Evolutionary conservation across 2,888 invertebrate species (phyloP).

Genomic region (Eristalinus aeneus): DNA sequence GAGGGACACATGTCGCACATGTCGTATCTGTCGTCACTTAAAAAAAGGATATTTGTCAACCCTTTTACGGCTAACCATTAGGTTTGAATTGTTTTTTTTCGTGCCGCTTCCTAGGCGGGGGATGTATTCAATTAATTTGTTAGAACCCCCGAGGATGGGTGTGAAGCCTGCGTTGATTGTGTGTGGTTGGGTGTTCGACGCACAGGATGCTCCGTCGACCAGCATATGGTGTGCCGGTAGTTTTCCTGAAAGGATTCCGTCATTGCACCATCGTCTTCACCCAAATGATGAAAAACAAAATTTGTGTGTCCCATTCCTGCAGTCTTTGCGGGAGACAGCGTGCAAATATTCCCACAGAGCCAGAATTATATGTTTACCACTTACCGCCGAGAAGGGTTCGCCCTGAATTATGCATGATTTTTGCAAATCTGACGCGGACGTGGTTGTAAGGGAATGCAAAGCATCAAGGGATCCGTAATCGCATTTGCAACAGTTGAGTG

Average conservation of each 20-base stretch:
- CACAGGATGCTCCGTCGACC: slow-evolving; percentile 41
- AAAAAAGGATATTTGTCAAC: slow-evolving; percentile 58
- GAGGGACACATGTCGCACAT: slow-evolving; percentile 69
- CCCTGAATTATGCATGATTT: slow-evolving; percentile 62
- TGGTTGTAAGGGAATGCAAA: neutral
- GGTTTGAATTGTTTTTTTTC: slow-evolving; percentile 8
- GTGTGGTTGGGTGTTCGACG: slow-evolving; percentile 16
- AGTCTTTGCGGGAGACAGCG: neutral
- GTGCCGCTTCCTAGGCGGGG: slow-evolving; percentile 32
- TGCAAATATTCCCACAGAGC: slow-evolving; percentile 57
- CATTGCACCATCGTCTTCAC: neutral
- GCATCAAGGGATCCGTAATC: slow-evolving; percentile 48
- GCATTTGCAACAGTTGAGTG: slow-evolving; percentile 66
- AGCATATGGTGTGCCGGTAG: no score
- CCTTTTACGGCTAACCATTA: slow-evolving; percentile 36
- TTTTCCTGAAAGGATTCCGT: no score
- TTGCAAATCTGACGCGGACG: slow-evolving; percentile 41
- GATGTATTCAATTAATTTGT: slow-evolving; percentile 62
- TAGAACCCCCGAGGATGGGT: slow-evolving; percentile 32
- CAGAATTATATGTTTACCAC: slow-evolving; percentile 67
- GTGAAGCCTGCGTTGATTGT: slow-evolving; percentile 13
- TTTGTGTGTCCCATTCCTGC: neutral
- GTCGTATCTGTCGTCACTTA: slow-evolving; percentile 63
- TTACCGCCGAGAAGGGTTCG: slow-evolving; percentile 49
- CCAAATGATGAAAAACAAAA: neutral